Conservation (phyloP, 2,113 vertebrate species). For the Plotosus lineatus region DNA sequence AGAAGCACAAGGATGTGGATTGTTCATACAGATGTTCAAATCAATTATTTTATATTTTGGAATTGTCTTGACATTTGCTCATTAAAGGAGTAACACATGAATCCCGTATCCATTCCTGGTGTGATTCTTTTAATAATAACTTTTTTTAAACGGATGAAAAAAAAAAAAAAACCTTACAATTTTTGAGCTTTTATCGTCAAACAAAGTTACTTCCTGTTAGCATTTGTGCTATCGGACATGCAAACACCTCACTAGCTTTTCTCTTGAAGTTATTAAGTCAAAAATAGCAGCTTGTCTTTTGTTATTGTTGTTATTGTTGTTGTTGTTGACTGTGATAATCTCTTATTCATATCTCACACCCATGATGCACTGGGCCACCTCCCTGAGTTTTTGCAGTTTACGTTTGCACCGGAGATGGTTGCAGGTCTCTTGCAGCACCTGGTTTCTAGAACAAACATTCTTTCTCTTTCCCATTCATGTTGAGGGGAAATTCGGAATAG, state of each 20-base stretch:
- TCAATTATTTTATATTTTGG: constrained; percentile 89
- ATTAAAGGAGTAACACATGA: constrained; percentile 11
- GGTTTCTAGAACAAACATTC: too few species aligned
- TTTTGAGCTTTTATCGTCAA: neutral
- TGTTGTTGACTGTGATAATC: too few species aligned
- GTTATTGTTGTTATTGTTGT: neutral
- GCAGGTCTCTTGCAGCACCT: too few species aligned
- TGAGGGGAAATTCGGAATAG: too few species aligned
- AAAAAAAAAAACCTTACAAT: neutral
- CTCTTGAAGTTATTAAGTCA: neutral
- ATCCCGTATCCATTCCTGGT: neutral
- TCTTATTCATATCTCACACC: too few species aligned
- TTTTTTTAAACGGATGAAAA: too few species aligned
- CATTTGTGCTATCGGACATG: neutral
- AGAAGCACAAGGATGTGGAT: constrained; percentile 82
- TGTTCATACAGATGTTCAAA: constrained; percentile 83
- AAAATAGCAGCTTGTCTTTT: neutral
- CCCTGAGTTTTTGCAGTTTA: too few species aligned
- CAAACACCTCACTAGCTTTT: neutral
- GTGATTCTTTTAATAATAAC: neutral
- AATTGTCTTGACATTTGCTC: constrained; percentile 40
- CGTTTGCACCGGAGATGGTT: too few species aligned
- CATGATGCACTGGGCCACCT: too few species aligned
- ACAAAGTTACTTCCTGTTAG: neutral
- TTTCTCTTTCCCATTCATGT: too few species aligned